Conservation (phyloP, 64 coral and sea anemone genomes). For the Montipora capricornis region DNA sequence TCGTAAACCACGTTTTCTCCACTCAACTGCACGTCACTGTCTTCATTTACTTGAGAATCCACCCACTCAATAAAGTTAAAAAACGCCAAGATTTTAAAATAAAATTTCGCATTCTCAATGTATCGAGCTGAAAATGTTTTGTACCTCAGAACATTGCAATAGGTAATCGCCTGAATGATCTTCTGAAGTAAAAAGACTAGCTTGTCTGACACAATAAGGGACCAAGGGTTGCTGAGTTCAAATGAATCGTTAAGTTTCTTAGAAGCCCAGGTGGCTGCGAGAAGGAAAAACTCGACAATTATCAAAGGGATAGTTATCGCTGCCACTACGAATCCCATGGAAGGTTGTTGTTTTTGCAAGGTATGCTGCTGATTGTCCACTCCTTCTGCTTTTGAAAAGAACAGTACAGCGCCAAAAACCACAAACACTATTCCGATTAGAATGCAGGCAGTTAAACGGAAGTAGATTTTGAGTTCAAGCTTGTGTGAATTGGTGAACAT, state of each 20-base stretch:
- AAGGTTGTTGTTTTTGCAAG: conserved; percentile 59
- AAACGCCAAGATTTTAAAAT: conserved; percentile 72
- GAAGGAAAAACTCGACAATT: conserved; percentile 54
- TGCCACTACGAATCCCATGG: conserved; percentile 75
- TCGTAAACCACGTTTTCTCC: not conserved
- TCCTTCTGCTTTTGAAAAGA: conserved; percentile 43
- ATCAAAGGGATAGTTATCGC: conserved; percentile 66
- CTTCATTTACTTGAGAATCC: conserved; percentile 64
- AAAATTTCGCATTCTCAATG: conserved; percentile 59
- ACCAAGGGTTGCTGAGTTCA: not conserved
- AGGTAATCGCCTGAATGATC: conserved; percentile 44
- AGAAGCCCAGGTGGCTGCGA: not conserved
- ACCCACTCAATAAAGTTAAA: conserved; percentile 73
- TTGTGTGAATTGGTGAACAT: conserved; percentile 32
- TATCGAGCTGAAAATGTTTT: not conserved
- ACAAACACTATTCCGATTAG: conserved; percentile 56
- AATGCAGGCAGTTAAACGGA: conserved; percentile 17
- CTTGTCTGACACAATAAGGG: conserved; percentile 46
- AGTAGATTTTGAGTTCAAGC: conserved; percentile 48
- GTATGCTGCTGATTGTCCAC: not conserved
- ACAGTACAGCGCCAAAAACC: conserved; percentile 34
- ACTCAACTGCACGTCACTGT: conserved; percentile 37
- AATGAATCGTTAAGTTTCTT: not conserved
- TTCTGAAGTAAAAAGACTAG: conserved; percentile 47
- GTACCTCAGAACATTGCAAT: conserved; percentile 28